Evolutionary conservation across 2,888 invertebrate genomes (phyloP), one percentile per base, ranked within the genome.

Genomic region (Spodoptera picta): DNA sequence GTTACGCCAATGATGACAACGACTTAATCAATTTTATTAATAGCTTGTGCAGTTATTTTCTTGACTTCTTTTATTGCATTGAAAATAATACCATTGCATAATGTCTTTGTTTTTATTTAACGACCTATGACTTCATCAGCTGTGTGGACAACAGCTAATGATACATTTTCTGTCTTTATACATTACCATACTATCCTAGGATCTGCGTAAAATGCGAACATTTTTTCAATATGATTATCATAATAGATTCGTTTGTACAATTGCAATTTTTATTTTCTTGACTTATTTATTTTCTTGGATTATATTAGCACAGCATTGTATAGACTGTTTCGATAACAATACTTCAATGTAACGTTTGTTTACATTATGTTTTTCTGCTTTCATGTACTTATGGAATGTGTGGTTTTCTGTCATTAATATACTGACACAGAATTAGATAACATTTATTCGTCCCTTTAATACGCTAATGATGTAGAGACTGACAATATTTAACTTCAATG

Each of bases 401-500:
- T 27, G 4, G 27, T 53, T 46, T 60, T 51, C 43, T 14, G 12
- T 36, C 19, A 11, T 36, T 54, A 63, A 54, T 62, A 61, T 55
- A 41, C 57, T 49, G 57, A 56, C 53, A 56, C 11, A 60, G 48
- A 56, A 49, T 49, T 42, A 56, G 48, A 61, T 68, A 65, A 65
- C 68, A 73, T 69, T 65, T 51, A 67, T 58, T 68, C 45, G 59
- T 61, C 58, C 54, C 60, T 65, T 57, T 77, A 72, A 73, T 65
- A 65, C 62, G 52, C 47, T 73, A 78, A 75, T 77, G 63, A 63
- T 73, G 60, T 55, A 36, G 44, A 31, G 65, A 59, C 70, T 68
- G 60, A 68, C 47, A 52, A 69, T 82, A 84, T 84, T 89, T 87
- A 86, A 69, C 81, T 75, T 76, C 83, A 93, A 92, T 89, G 84